Conservation (phyloP, 2,113 vertebrate species). For the Syrmaticus mikado region DNA sequence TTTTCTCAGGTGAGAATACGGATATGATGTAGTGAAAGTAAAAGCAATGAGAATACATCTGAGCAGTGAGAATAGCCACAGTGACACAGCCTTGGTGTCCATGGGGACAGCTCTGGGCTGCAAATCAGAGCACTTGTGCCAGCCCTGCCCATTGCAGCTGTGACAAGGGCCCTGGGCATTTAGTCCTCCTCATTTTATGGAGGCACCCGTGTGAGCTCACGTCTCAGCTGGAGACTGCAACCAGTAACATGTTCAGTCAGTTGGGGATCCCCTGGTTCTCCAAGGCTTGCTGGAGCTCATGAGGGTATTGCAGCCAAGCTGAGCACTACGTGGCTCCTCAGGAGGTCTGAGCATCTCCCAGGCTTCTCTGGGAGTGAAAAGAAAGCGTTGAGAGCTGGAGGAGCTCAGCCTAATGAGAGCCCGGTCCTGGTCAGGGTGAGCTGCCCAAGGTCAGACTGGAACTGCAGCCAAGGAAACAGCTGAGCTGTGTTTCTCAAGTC, state of each 20-base stretch:
- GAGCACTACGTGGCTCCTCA: neutral
- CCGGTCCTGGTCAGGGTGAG: neutral
- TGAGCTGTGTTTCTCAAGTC: neutral
- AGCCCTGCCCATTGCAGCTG: neutral
- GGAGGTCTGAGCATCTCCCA: neutral
- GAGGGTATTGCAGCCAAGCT: neutral
- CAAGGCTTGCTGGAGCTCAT: neutral
- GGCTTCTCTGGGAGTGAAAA: neutral
- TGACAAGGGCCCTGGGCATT: neutral
- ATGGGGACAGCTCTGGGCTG: neutral
- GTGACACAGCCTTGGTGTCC: neutral
- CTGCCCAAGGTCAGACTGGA: neutral
- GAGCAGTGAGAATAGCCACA: neutral
- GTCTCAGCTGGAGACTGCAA: neutral
- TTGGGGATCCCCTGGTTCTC: neutral
- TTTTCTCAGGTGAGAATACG: neutral
- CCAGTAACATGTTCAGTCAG: neutral
- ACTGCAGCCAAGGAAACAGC: neutral
- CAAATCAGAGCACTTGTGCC: accelerated
- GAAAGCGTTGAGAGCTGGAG: neutral
- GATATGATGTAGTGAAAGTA: neutral
- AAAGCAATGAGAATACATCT: neutral
- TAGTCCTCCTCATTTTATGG: neutral
- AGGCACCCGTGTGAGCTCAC: neutral
- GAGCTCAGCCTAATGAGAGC: neutral